Evolutionary conservation across 2,797 vertebrate species (phyloP), one percentile per base, ranked within the genome.

Genomic region (Bryconaethiops microstoma): DNA sequence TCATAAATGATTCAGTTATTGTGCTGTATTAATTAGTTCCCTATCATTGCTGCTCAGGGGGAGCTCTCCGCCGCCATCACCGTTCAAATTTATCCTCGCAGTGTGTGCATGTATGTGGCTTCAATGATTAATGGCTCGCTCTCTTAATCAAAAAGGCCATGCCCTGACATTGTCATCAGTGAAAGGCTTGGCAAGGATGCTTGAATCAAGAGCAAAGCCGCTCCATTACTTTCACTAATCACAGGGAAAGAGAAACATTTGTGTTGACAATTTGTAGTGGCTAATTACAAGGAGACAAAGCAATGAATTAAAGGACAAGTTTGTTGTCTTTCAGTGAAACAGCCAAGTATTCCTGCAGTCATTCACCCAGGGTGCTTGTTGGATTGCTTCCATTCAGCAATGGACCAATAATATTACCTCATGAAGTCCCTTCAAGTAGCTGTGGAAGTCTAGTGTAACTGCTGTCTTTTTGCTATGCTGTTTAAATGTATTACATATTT

Each of bases 1-100:
- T 84, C 74, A 89, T 91, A 84, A 90, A 90, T 89, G 81, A 91
- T 91, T 89, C 81, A 91, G 83, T 77, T 77, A 62, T 74, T 88
- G 89, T 87, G 50, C 52, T 74, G 74, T 78, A 78, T 86, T 87
- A 89, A 90, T 93, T 87, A 86, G 89, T 88, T 86, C 79, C 70
- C 78, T 83, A 85, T 90, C 89, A 91, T 92, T 86, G 87, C 78
- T 85, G 79, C 80, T 88, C 71, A 65, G 69, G 77, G 80, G 29
- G 71, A 70, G 57, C 76, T 80, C 67, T 75, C 74, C 68, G 62
- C 60, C 48, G 67, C 76, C 69, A 75, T 79, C 78, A 74, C 78
- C 54, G 19, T 83, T 82, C 55, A 86, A 60, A 35, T 57, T 77
- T 64, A 54, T 48, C 75, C 52, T 74, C 42, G 19, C 16, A 42